Evolutionary conservation across 92 coral and sea anemone genomes (phyloP).

Genomic region (Heteractis magnifica): DNA sequence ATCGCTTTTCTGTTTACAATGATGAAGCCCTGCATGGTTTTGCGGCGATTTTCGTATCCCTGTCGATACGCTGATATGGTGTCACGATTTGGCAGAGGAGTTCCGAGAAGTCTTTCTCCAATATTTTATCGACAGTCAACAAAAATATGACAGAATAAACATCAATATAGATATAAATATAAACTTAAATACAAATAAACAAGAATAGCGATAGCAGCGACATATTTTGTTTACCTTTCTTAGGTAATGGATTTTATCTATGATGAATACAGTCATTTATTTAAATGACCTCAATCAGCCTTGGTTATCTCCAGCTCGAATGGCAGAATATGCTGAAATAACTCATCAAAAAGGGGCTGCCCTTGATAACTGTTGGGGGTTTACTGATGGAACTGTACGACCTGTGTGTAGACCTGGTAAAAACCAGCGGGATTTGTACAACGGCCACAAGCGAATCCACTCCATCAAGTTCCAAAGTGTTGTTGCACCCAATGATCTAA

Average conservation of each 20-base stretch:
- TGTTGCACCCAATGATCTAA: conserved; percentile 1
- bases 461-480: neutral
- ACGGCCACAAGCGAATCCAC: neutral
- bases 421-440: neutral
- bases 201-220: too few species aligned
- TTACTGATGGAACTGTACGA: conserved; percentile 10
- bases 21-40: conserved; percentile 3
- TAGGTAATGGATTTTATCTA: too few species aligned
- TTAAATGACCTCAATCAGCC: too few species aligned
- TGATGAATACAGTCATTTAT: too few species aligned
- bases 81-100: conserved; percentile 6
- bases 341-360: conserved; percentile 6
- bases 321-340: neutral
- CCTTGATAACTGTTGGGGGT: conserved; percentile 12
- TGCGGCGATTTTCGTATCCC: conserved; percentile 1
- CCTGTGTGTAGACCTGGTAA: conserved; percentile 3
- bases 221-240: too few species aligned
- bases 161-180: neutral
- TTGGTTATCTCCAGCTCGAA: neutral
- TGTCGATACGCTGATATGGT: neutral
- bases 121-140: neutral
- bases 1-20: neutral
- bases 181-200: too few species aligned
- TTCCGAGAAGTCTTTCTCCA: neutral
- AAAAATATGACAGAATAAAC: neutral